These are phyloP conservation scores for Meandrusa payeni DNA, from an alignment of 2,888 invertebrate genomes.

Conservation along the genomic window DNA sequence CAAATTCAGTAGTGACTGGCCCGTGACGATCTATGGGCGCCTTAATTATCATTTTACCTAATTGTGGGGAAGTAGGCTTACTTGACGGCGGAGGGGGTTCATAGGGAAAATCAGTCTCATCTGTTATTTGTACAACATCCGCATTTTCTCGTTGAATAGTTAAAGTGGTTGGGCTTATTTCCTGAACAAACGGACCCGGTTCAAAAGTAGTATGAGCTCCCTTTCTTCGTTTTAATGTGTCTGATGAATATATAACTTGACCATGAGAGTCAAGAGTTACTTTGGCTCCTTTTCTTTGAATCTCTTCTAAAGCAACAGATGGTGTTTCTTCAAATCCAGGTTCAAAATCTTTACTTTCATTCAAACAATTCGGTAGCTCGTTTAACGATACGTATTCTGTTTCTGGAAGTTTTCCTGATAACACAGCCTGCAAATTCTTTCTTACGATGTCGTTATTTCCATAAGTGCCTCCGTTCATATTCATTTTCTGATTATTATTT, in stretches of 20 bases:
- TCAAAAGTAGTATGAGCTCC: constrained; percentile 92
- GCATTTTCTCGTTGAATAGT: constrained; percentile 64
- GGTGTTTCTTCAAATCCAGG: constrained; percentile 53
- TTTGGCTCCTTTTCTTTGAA: constrained; percentile 85
- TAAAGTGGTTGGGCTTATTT: constrained; percentile 65
- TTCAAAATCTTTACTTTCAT: constrained; percentile 68
- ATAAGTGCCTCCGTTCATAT: constrained; percentile 67
- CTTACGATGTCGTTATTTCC: constrained; percentile 86
- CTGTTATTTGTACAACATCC: constrained; percentile 59
- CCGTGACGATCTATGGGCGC: constrained; percentile 73
- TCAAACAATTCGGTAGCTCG: constrained; percentile 84
- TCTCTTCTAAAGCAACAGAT: constrained; percentile 55
- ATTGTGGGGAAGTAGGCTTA: constrained; percentile 82
- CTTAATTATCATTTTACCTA: constrained; percentile 83
- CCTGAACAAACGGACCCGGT: constrained; percentile 92
- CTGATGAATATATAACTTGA: constrained; percentile 93
- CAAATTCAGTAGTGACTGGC: constrained; percentile 75
- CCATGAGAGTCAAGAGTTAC: constrained; percentile 93
- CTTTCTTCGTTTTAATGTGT: constrained; percentile 89
- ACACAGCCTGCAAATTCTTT: constrained; percentile 80
- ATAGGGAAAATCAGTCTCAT: constrained; percentile 72
- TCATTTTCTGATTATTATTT: constrained; percentile 86
- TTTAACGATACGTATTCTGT: constrained; percentile 91
- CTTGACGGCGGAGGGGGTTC: constrained; percentile 60
- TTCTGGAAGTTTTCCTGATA: constrained; percentile 82